Conservation (phyloP, 2,888 invertebrate genomes). For the Drosophila acutilabella region DNA sequence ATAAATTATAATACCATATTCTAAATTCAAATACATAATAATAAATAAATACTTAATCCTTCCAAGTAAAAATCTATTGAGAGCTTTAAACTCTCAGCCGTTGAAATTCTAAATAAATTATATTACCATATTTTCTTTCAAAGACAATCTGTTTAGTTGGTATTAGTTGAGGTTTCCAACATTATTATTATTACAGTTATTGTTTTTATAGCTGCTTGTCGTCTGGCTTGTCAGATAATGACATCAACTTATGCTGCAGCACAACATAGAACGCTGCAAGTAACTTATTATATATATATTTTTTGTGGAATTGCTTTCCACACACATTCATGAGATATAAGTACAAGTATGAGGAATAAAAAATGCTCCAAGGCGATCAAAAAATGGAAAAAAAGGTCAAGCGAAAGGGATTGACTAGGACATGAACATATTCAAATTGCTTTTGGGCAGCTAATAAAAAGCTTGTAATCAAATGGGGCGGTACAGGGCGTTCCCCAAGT, state of each 20-base stretch:
- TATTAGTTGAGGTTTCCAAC: slow-evolving; percentile 1
- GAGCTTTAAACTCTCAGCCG: neutral
- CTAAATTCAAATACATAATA: too few species aligned
- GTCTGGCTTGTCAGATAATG: slow-evolving; percentile 40
- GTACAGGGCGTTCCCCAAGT: slow-evolving; percentile 8
- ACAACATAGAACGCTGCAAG: slow-evolving; percentile 45
- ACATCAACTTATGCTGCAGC: slow-evolving; percentile 61
- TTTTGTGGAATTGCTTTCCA: slow-evolving; percentile 24
- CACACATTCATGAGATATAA: slow-evolving; percentile 16
- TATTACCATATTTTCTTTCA: too few species aligned
- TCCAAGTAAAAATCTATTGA: too few species aligned
- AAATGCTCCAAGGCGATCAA: slow-evolving; percentile 55
- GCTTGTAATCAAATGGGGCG: slow-evolving; percentile 68
- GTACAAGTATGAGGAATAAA: slow-evolving; percentile 1
- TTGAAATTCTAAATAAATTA: too few species aligned
- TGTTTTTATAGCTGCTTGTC: slow-evolving; percentile 13
- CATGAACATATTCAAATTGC: slow-evolving; percentile 75
- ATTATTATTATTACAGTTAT: slow-evolving; percentile 22
- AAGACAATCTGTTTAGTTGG: too few species aligned
- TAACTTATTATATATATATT: slow-evolving; percentile 11
- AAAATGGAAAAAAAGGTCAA: slow-evolving; percentile 55
- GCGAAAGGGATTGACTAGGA: slow-evolving; percentile 62
- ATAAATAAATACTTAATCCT: too few species aligned
- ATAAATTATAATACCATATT: too few species aligned
- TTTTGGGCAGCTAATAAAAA: slow-evolving; percentile 77